These are phyloP conservation scores for Coracopsis vasa DNA, from an alignment of 2,113 vertebrate species.

Conservation along the genomic window DNA sequence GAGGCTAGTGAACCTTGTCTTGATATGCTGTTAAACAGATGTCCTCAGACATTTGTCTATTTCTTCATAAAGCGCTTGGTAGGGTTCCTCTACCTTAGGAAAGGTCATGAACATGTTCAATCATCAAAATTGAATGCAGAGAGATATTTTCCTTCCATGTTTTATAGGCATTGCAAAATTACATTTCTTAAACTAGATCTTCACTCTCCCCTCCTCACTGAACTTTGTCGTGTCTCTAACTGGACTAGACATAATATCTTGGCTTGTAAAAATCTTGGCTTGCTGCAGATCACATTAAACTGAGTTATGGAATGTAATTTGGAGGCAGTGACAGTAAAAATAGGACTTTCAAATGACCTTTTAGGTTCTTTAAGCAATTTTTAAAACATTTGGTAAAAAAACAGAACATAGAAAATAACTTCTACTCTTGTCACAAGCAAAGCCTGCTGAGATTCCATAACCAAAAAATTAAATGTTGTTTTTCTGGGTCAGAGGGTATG, in stretches of 20 bases:
- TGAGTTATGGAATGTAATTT: conserved; percentile 71
- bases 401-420: conserved; percentile 60
- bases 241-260: conserved; percentile 66
- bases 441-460: conserved; percentile 33
- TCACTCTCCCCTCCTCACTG: neutral
- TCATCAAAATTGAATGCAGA: neutral
- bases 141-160: neutral
- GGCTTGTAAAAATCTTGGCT: conserved; percentile 58
- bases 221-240: conserved; percentile 44
- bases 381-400: conserved; percentile 64
- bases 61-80: neutral
- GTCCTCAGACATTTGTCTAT: neutral
- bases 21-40: neutral
- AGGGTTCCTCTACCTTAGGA: neutral
- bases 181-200: conserved; percentile 2
- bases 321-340: conserved; percentile 72
- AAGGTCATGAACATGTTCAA: neutral
- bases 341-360: conserved; percentile 64
- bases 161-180: conserved; percentile 27
- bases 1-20: neutral
- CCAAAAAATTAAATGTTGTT: conserved; percentile 31
- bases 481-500: neutral
- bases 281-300: conserved; percentile 61
- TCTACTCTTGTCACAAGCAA: conserved; percentile 40
- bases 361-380: conserved; percentile 62